Base-by-base conservation (phyloP, 2,888 invertebrate genomes). In the Calameuta idolon region DNA sequence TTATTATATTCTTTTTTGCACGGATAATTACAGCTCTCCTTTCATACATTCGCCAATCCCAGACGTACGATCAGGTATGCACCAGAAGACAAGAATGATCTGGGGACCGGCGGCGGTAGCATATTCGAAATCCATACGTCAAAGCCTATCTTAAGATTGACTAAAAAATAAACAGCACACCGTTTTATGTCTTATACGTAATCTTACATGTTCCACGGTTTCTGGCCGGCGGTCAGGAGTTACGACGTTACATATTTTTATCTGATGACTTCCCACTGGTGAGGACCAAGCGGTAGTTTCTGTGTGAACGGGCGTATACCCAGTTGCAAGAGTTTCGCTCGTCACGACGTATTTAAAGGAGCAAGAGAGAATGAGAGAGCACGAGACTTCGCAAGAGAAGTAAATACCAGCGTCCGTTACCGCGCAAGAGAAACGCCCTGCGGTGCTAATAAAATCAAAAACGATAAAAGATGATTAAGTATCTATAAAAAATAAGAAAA, bases 121-220 rank as follows among this genome's bases (percentile, higher is more conserved):
- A 81, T 79, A 55, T 55, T 55, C 55, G 55, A 55, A 55, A 55
- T 55, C 23, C 55, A 55, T 55, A 55, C 55, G 55, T 55, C 55
- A 55, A 55, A 55, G 55, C 23, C 23, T 23, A 55, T 55, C 55
- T 55, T 55, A 23, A 77, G 71, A 83, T 83, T 83, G 84, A 85
- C 85, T 87, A 86, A 87, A 86, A 87, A 87, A 86, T 87, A 86
- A 86, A 87, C 83, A 84, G 84, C 82, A 81, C 84, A 83, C 75
- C 81, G 81, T 81, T 85, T 82, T 83, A 86, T 15, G 5, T 55
- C 23, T 55, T 23, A 23, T 23, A 23, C 23, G 55, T 23, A 55
- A 55, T 23, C 55, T 55, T 55, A 55, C 23, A 23, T 23, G 55
- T 23, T 55, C 9, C 55, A 55, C 23, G 9, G 55, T 55, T 23